phyloP scores from a whole-genome alignment of 2,888 invertebrate genomes.

The Nemurella pictetii region DNA sequence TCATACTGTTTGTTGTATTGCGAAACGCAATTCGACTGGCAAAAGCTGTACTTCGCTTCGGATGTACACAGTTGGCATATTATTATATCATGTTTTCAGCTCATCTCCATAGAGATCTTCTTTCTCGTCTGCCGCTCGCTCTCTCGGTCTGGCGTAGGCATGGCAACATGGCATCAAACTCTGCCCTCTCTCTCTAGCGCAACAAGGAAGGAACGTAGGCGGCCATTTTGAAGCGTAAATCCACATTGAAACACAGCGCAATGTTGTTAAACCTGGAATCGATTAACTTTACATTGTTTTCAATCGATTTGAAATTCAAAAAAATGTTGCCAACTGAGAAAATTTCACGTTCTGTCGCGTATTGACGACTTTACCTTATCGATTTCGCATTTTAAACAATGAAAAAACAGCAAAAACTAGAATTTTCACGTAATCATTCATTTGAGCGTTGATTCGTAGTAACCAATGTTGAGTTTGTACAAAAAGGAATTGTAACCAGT shows the following conservation, averaged over 20 bases:
- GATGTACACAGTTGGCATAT: slow-evolving; percentile 1
- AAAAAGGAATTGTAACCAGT: background rate
- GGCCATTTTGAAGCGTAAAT: slow-evolving; percentile 31
- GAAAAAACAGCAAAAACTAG: background rate
- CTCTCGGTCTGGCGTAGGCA: background rate
- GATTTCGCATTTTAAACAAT: background rate
- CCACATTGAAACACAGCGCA: slow-evolving; percentile 7
- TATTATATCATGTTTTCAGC: slow-evolving; percentile 7
- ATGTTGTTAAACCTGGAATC: background rate
- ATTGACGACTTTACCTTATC: background rate
- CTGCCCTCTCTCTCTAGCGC: slow-evolving; percentile 23
- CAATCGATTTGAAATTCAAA: background rate
- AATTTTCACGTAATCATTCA: background rate
- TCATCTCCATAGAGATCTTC: background rate
- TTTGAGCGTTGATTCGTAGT: background rate
- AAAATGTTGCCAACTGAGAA: background rate
- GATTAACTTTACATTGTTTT: background rate
- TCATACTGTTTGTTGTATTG: background rate
- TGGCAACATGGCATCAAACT: background rate
- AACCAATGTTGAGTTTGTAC: background rate
- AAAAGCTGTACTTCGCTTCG: background rate
- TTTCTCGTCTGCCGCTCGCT: background rate
- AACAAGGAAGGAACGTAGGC: slow-evolving; percentile 27
- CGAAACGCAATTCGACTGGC: background rate
- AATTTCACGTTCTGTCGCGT: background rate